Evolutionary conservation across 2,797 vertebrate genomes (phyloP).

Genomic region (Peromyscus nudipes): DNA sequence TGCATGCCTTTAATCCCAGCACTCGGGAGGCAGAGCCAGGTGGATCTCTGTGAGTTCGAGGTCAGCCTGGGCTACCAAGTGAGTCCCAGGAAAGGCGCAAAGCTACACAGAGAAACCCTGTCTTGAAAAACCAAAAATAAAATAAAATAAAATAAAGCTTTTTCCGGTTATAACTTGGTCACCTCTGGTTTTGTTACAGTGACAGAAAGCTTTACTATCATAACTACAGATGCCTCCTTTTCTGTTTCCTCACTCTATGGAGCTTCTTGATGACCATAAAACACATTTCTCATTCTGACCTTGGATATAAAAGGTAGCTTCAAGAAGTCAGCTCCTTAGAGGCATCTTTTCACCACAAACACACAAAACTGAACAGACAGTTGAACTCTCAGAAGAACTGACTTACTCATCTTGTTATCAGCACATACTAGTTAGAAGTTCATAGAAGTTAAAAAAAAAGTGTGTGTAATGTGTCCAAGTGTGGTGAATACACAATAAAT

Average conservation of each 20-base stretch:
- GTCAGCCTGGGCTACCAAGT: no score
- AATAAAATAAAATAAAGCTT: no score
- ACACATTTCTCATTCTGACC: conserved; percentile 5
- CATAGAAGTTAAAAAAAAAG: background rate
- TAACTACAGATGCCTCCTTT: background rate
- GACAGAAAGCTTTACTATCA: background rate
- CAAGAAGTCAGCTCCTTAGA: conserved; percentile 8
- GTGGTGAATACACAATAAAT: background rate
- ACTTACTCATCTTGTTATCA: conserved; percentile 32
- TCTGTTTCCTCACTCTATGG: background rate
- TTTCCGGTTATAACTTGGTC: background rate
- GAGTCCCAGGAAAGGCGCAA: no score
- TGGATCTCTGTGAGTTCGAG: no score
- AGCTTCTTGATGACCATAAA: conserved; percentile 32
- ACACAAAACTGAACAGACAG: conserved; percentile 42
- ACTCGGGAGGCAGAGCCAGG: no score
- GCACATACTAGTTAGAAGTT: background rate
- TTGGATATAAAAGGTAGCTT: conserved; percentile 51
- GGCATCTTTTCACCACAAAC: background rate
- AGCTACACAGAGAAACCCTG: no score
- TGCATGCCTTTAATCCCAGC: no score
- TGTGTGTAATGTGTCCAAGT: background rate
- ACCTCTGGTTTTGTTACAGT: background rate
- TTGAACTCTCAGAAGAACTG: conserved; percentile 2
- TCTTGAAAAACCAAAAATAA: no score